These are phyloP conservation scores for Poeciliopsis retropinna DNA, from an alignment of 2,113 vertebrate genomes.

Conservation along the genomic window DNA sequence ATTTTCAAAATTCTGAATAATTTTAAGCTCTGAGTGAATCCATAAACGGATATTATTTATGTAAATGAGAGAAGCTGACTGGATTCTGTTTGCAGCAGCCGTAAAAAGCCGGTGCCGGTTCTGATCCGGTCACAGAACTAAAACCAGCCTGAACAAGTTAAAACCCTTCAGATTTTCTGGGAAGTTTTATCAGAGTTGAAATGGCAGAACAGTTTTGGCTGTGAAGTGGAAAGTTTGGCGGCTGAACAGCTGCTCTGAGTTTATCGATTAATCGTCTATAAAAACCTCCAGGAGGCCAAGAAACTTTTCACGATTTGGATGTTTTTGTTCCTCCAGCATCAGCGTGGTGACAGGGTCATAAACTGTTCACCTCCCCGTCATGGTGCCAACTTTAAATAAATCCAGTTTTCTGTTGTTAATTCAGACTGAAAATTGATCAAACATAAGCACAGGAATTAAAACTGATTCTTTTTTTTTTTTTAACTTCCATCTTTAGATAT, in stretches of 20 bases:
- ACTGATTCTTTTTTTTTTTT: no score
- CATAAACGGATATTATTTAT: neutral
- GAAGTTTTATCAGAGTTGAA: neutral
- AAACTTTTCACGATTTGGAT: neutral
- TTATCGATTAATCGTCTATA: neutral
- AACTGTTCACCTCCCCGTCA: neutral
- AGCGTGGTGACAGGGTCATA: neutral
- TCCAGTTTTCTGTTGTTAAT: neutral
- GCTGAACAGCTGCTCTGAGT: neutral
- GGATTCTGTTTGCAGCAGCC: neutral
- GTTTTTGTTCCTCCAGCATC: neutral
- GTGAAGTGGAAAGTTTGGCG: no score
- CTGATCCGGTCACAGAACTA: neutral
- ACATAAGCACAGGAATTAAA: neutral
- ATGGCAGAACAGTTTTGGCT: neutral
- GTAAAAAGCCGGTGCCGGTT: neutral
- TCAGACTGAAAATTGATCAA: neutral
- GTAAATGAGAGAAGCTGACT: neutral
- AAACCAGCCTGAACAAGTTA: no score
- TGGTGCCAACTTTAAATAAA: neutral
- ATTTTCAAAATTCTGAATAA: no score
- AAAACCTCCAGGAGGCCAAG: neutral
- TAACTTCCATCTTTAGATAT: neutral
- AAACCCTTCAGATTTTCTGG: neutral
- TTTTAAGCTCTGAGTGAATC: neutral